Evolutionary conservation across 2,888 invertebrate genomes (phyloP).

Genomic region (Cheilosia soror): DNA sequence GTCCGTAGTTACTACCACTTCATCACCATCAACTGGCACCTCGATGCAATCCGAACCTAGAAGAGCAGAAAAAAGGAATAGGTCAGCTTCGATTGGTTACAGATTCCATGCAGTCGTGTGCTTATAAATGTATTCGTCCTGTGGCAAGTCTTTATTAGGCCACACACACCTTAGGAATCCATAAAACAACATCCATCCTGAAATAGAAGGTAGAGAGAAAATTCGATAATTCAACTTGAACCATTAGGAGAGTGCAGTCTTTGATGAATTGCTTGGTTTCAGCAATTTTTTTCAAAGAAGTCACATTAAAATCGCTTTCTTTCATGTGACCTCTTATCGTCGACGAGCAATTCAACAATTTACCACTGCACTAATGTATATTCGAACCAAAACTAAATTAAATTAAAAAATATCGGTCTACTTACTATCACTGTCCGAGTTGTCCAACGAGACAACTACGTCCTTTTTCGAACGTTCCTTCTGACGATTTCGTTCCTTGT

Average conservation of each 20-base stretch:
- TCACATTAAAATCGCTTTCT: slow-evolving; percentile 72
- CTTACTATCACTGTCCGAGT: slow-evolving; percentile 84
- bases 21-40: slow-evolving; percentile 80
- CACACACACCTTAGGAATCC: slow-evolving; percentile 61
- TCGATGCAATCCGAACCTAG: slow-evolving; percentile 84
- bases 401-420: slow-evolving; percentile 58
- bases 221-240: slow-evolving; percentile 79
- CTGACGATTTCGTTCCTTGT: slow-evolving; percentile 80
- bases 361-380: slow-evolving; percentile 50
- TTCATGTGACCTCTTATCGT: slow-evolving; percentile 66
- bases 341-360: slow-evolving; percentile 53
- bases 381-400: neutral
- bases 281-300: slow-evolving; percentile 48
- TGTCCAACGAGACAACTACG: slow-evolving; percentile 80
- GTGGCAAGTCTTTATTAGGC: slow-evolving; percentile 10
- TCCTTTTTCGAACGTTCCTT: slow-evolving; percentile 77
- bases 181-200: slow-evolving; percentile 47
- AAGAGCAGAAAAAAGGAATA: slow-evolving; percentile 76
- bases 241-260: slow-evolving; percentile 77
- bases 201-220: slow-evolving; percentile 77
- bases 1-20: slow-evolving; percentile 11
- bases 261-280: slow-evolving; percentile 75
- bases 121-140: slow-evolving; percentile 41
- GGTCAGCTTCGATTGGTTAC: slow-evolving; percentile 42
- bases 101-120: slow-evolving; percentile 13